Evolutionary conservation across 2,888 invertebrate genomes (phyloP).

Genomic region (Homarus gammarus): DNA sequence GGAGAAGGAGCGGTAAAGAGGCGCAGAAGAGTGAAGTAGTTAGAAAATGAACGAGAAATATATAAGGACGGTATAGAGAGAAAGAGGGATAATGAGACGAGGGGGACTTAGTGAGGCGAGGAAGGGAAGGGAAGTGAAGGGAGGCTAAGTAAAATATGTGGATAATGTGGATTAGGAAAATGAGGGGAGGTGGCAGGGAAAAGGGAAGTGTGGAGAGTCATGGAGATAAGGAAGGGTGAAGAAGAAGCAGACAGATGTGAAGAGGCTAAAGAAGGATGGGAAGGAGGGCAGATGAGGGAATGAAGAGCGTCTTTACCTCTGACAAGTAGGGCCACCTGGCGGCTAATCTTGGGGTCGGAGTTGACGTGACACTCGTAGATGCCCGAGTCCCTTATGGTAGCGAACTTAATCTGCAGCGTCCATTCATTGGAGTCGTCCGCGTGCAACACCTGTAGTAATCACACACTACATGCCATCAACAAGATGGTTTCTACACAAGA

Average conservation of each 20-base stretch:
- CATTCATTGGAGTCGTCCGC: slow-evolving; percentile 70
- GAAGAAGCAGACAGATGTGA: too few relatives aligned
- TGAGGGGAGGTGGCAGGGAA: not conserved
- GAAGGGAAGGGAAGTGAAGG: not conserved
- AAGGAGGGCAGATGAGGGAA: too few relatives aligned
- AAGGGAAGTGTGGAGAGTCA: not conserved
- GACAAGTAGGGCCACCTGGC: slow-evolving; percentile 50
- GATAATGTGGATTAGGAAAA: not conserved
- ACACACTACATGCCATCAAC: too few relatives aligned
- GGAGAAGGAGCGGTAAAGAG: too few relatives aligned
- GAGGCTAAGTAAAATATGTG: not conserved
- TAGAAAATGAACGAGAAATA: too few relatives aligned
- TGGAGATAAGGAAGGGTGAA: too few relatives aligned
- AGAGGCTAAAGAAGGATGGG: too few relatives aligned
- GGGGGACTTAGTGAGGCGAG: too few relatives aligned
- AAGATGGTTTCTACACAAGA: not conserved
- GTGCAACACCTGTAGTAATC: slow-evolving; percentile 61
- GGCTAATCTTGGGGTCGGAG: slow-evolving; percentile 71
- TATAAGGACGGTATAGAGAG: not conserved
- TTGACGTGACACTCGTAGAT: slow-evolving; percentile 71
- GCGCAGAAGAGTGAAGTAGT: too few relatives aligned
- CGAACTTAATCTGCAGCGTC: slow-evolving; percentile 68
- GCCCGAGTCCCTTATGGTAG: slow-evolving; percentile 58
- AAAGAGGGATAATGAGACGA: too few relatives aligned
- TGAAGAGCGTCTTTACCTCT: slow-evolving; percentile 37